Base-by-base conservation (phyloP, 2,797 vertebrate genomes). In the Cetoscarus ocellatus region DNA sequence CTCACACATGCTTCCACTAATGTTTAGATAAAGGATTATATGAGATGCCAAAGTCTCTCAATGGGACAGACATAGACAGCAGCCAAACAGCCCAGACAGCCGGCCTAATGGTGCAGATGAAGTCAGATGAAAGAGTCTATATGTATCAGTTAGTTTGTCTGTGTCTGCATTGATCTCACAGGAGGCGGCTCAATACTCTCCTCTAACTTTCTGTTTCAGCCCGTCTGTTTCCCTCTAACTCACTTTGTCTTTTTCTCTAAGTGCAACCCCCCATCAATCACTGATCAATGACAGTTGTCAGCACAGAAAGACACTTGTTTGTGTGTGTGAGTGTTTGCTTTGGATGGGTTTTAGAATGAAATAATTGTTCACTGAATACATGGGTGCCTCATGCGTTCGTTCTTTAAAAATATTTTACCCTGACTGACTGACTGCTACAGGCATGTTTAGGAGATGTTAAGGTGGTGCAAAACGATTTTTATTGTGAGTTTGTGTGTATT, bases 71-170 rank as follows among this genome's bases (percentile, higher is more conserved):
- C 10, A 13, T 57, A 57, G 64, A 61, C 75, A 53, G 15, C 14
- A 58, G 63, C 52, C 18, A 38, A 48, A 48, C 1, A 42, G 2
- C 40, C 56, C 69, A 75, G 77, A 82, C 74, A 70, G 73, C 52
- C 40, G 2, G 51, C 54, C 61, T 79, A 77, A 86, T 85, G 61
- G 70, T 65, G 69, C 53, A 75, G 80, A 88, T 87, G 75, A 86
- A 87, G 83, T 84, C 56, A 62, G 73, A 86, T 88, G 73, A 80
- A 84, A 59, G 71, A 79, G 59, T 85, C 82, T 82, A 80, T 82
- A 84, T 79, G 72, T 62, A 73, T 89, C 87, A 75, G 77, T 79
- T 64, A 79, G 83, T 86, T 70, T 71, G 83, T 75, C 79, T 15
- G 38, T 79, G 84, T 85, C 44, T 49, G 76, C 79, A 88, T 87